A percentile compares a stretch with the other conserved stretches of the same genome.
These are phyloP conservation scores for Eustalomyia histrio DNA, from an alignment of 2,888 invertebrate species.

Conservation along the genomic window DNA sequence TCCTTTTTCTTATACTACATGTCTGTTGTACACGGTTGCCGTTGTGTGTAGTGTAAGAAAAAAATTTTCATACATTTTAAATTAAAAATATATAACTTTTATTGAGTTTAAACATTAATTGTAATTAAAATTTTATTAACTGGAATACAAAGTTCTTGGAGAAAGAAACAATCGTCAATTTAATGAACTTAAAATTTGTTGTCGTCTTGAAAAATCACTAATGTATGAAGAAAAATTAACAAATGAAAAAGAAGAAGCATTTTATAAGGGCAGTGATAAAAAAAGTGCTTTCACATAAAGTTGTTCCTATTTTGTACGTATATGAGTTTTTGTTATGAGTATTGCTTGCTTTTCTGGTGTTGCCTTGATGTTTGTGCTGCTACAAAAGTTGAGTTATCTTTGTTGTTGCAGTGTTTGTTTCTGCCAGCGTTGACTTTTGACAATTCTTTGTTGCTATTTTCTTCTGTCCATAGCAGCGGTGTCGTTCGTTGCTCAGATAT, in stretches of 20 bases:
- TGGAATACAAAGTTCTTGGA: neutral
- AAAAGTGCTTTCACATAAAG: constrained; percentile 34
- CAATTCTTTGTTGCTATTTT: constrained; percentile 34
- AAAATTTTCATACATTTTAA: constrained; percentile 5
- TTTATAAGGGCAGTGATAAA: constrained; percentile 20
- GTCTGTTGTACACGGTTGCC: constrained; percentile 63
- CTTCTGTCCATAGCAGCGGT: constrained; percentile 1
- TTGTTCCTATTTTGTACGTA: constrained; percentile 26
- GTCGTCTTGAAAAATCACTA: neutral
- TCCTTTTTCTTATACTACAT: constrained; percentile 48
- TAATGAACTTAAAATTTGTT: neutral
- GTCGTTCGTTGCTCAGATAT: constrained; percentile 4
- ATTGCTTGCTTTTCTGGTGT: constrained; percentile 30
- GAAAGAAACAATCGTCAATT: neutral
- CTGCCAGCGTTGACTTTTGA: constrained; percentile 20
- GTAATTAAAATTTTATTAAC: neutral
- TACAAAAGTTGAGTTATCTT: constrained; percentile 23
- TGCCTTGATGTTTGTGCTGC: constrained; percentile 50
- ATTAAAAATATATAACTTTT: constrained; percentile 25
- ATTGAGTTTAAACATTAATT: neutral
- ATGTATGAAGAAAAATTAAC: constrained; percentile 3
- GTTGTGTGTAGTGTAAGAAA: constrained; percentile 56
- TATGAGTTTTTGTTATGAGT: constrained; percentile 23
- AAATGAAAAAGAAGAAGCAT: constrained; percentile 17
- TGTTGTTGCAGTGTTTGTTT: constrained; percentile 19